phyloP scores from a whole-genome alignment of 2,888 invertebrate species.

The Polymixis flavicincta region DNA sequence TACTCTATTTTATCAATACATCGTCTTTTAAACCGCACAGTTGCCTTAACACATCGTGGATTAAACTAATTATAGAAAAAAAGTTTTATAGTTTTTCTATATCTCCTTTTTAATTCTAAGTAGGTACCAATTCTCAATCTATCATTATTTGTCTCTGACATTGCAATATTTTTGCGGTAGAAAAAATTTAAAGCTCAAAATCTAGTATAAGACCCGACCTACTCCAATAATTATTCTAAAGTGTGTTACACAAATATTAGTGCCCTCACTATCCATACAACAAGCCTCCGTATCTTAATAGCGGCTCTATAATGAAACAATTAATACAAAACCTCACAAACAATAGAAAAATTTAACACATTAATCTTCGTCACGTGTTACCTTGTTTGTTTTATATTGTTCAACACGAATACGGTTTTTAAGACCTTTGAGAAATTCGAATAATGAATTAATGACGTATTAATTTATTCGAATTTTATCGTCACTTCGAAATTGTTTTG shows the following conservation, averaged over 20 bases:
- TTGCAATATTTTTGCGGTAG: too few species aligned
- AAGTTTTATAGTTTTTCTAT: not conserved
- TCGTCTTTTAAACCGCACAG: too few species aligned
- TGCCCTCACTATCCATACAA: conserved; percentile 58
- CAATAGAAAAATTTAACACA: conserved; percentile 61
- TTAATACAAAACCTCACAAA: conserved; percentile 79
- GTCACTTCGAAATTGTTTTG: conserved; percentile 44
- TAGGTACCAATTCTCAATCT: not conserved
- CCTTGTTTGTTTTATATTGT: conserved; percentile 83
- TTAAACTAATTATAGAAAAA: not conserved
- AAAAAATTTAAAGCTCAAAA: too few species aligned
- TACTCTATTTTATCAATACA: too few species aligned
- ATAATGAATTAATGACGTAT: conserved; percentile 71
- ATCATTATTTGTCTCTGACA: not conserved
- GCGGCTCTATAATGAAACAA: conserved; percentile 83
- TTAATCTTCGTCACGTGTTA: conserved; percentile 84
- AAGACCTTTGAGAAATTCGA: conserved; percentile 68
- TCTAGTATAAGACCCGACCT: conserved; percentile 29
- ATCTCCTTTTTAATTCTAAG: not conserved
- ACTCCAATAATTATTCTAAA: conserved; percentile 52
- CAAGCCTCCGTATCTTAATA: conserved; percentile 79
- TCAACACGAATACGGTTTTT: conserved; percentile 82
- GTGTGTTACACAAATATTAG: conserved; percentile 67
- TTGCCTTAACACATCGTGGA: too few species aligned
- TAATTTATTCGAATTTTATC: conserved; percentile 72